Base-by-base conservation (phyloP, 2,797 vertebrate genomes). In the Cetoscarus ocellatus region DNA sequence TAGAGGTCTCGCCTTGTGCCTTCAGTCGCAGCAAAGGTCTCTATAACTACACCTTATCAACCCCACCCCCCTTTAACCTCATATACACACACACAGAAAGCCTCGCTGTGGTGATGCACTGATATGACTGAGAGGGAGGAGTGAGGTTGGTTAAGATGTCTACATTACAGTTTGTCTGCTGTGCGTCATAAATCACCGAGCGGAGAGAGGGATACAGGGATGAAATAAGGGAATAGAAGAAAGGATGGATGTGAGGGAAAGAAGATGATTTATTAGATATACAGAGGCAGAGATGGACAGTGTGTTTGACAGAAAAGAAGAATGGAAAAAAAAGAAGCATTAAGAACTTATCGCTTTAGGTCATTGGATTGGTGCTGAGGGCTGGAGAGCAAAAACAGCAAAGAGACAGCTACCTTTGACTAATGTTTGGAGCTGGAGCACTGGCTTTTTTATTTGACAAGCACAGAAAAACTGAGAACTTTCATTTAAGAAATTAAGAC, bases 21-120 rank as follows among this genome's bases (percentile, higher is more conserved):
- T 91, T 90, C 79, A 82, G 82, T 74, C 65, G 75, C 72, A 77
- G 68, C 84, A 85, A 91, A 90, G 86, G 86, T 90, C 79, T 84
- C 86, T 50, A 90, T 81, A 84, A 89, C 65, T 84, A 81, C 78
- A 82, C 44, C 62, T 68, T 67, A 74, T 83, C 61, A 58, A 72
- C 50, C 61, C 78, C 63, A 67, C 49, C 55, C 71, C 27, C 55
- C 75, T 27, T 19, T 50, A 27, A 19, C 49, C 49, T 50, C 70
- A 54, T 10, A 61, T n/a, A 18, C 44, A 6, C 19, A 75, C n/a
- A 61, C 61, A 47, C 19, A 27, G 36, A 10, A 48, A 52, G 47
- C 67, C 70, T 27, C 2, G 51, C 56, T 19, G 44, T 51, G 63
- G 84, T 67, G 80, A 87, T 88, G 52, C 63, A 47, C 49, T 67